Conservation (phyloP, 2,888 invertebrate genomes). For the Troides oblongomaculatus region DNA sequence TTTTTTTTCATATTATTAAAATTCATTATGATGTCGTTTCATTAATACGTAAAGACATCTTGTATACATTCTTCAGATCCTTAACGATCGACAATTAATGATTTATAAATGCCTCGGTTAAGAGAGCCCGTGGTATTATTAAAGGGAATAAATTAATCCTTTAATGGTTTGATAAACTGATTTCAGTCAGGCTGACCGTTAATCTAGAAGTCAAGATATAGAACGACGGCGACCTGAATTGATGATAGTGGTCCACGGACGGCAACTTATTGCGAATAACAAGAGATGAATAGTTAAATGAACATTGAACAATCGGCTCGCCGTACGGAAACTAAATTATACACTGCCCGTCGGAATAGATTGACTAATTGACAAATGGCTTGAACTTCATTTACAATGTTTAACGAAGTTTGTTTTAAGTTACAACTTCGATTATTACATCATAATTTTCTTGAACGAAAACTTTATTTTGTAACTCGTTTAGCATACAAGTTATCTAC, state of each 20-base stretch:
- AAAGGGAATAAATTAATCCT: slow-evolving; percentile 25
- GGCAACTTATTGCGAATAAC: slow-evolving; percentile 33
- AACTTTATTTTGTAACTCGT: not conserved
- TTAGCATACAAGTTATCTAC: not conserved
- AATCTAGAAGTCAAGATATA: slow-evolving; percentile 36
- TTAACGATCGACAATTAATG: slow-evolving; percentile 17
- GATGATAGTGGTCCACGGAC: slow-evolving; percentile 44
- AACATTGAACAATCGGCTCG: slow-evolving; percentile 22
- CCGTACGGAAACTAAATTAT: slow-evolving; percentile 16
- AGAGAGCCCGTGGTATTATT: slow-evolving; percentile 2
- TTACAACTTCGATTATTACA: no score
- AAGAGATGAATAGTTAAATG: slow-evolving; percentile 25
- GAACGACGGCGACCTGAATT: slow-evolving; percentile 42
- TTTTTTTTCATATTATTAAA: no score
- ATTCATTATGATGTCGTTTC: no score
- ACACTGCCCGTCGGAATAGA: slow-evolving; percentile 1
- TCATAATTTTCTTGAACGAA: no score
- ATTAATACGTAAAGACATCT: no score
- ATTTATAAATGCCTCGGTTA: not conserved
- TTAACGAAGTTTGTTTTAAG: no score
- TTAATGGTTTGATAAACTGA: slow-evolving; percentile 27
- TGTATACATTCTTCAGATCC: slow-evolving; percentile 21
- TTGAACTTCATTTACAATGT: no score
- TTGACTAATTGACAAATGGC: slow-evolving; percentile 21
- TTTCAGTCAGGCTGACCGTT: slow-evolving; percentile 20